phyloP scores from a whole-genome alignment of 37 sponge, comb jelly and placozoan genomes.

The Spongilla lacustris region DNA sequence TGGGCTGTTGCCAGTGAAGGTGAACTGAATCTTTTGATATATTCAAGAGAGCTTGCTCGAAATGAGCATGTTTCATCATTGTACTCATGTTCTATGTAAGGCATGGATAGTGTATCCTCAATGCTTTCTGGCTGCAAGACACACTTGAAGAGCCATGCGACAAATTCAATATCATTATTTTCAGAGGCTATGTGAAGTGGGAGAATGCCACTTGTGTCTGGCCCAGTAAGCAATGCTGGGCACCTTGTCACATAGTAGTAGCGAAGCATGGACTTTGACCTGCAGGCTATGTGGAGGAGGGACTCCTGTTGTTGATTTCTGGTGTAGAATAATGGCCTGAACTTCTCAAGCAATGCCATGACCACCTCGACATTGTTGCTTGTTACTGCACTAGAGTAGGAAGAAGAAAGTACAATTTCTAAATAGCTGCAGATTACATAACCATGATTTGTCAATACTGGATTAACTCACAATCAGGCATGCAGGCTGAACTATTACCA shows the following conservation, averaged over 20 bases:
- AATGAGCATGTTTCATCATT: not conserved
- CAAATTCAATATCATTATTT: conserved; percentile 57
- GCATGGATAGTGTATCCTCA: not conserved
- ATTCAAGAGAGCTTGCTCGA: not conserved
- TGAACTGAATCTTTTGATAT: conserved; percentile 1
- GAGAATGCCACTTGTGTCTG: conserved; percentile 24
- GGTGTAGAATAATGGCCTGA: conserved; percentile 14
- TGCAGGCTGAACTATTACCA: too few relatives aligned
- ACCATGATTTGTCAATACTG: too few relatives aligned
- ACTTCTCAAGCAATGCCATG: conserved; percentile 28
- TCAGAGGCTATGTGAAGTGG: conserved; percentile 68
- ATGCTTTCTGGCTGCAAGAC: conserved; percentile 7
- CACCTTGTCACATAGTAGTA: conserved; percentile 44
- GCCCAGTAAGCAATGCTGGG: conserved; percentile 42
- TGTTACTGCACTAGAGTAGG: conserved; percentile 46
- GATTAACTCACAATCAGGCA: too few relatives aligned
- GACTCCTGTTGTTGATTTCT: conserved; percentile 41
- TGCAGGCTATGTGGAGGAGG: conserved; percentile 71
- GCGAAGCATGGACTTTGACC: conserved; percentile 38
- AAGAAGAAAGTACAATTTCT: not conserved
- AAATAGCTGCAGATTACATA: not conserved
- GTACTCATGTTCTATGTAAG: not conserved
- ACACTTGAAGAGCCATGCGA: conserved; percentile 65
- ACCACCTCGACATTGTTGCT: conserved; percentile 45
- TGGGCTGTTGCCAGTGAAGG: conserved; percentile 4